Evolutionary conservation across 2,113 vertebrate species (phyloP), one percentile per base, ranked within the genome.

Genomic region (Semicossyphus pulcher): DNA sequence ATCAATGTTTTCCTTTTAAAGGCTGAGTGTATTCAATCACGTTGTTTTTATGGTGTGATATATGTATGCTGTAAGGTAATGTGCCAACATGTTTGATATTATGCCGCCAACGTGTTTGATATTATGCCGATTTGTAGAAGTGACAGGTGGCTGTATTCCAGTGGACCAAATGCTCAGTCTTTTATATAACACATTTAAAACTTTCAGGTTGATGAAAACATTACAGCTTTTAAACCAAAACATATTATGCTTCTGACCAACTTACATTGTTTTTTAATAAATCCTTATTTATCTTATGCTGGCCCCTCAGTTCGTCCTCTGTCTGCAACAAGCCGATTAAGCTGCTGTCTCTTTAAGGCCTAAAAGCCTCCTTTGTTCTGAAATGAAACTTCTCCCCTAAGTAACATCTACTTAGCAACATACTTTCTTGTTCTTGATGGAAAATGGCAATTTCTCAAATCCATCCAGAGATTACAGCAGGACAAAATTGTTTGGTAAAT

Each of bases 71-170:
- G 54, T 51, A 48, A 26, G 23, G 16, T 60, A 52, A 70, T 16
- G 65, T 53, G 48, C 36, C 16, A 48, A 7, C 48, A 45, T 9
- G 26, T 36, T 79, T 80, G 72, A 63, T 76, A 73, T 66, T 31
- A 56, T 66, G 53, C 25, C 66, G 23, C n/a, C n/a, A n/a, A n/a
- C n/a, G n/a, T 45, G 29, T 73, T 79, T 80, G 72, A 63, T 76
- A 73, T 66, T 31, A 56, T 66, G 53, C 25, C 66, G 23, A 70
- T 76, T 41, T 76, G 84, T 63, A 80, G 49, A 26, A 28, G 37
- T 74, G 65, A 74, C 73, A 86, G 52, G 42, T 77, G 57, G 72
- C 47, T 48, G 48, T 62, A 62, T 74, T 77, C 68, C 84, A 76
- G 44, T 49, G 32, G 53, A 57, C 72, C n/a, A 76, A 65, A 86